These are phyloP conservation scores for Lagorchestes hirsutus DNA, from an alignment of 2,797 vertebrate species.

Conservation along the genomic window DNA sequence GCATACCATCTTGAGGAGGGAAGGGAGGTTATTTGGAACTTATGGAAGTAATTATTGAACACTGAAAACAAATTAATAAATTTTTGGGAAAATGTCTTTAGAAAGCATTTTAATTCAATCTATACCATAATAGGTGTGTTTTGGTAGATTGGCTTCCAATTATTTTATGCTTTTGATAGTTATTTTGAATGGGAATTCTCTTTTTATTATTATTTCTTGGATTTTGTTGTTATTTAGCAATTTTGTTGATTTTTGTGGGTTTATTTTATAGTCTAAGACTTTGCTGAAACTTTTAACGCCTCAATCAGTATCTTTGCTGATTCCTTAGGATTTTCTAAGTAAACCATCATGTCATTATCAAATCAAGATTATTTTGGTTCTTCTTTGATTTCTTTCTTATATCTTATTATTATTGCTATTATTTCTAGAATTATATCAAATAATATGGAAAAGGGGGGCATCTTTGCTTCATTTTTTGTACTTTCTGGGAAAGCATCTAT, in stretches of 20 bases:
- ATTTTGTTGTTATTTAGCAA: background rate
- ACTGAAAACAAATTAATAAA: background rate
- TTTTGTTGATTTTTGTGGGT: background rate
- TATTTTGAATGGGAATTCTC: background rate
- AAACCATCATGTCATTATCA: background rate
- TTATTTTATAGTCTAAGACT: background rate
- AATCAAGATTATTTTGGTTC: background rate
- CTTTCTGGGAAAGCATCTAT: background rate
- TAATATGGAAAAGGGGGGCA: background rate
- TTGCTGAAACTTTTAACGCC: background rate
- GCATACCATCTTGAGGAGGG: too few species aligned
- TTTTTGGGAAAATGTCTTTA: background rate
- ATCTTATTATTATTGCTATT: background rate
- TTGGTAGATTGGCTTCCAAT: background rate
- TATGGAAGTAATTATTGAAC: too few species aligned
- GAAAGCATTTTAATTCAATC: background rate
- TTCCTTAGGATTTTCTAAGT: background rate
- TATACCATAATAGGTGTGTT: background rate
- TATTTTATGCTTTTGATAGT: background rate
- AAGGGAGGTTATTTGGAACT: too few species aligned
- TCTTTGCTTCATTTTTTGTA: background rate
- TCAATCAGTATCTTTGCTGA: background rate
- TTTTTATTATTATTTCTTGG: background rate
- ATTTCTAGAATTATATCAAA: background rate
- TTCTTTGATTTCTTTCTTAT: background rate